Conservation (phyloP, 1,140 invertebrate species). For the Acromyrmex heyeri region DNA sequence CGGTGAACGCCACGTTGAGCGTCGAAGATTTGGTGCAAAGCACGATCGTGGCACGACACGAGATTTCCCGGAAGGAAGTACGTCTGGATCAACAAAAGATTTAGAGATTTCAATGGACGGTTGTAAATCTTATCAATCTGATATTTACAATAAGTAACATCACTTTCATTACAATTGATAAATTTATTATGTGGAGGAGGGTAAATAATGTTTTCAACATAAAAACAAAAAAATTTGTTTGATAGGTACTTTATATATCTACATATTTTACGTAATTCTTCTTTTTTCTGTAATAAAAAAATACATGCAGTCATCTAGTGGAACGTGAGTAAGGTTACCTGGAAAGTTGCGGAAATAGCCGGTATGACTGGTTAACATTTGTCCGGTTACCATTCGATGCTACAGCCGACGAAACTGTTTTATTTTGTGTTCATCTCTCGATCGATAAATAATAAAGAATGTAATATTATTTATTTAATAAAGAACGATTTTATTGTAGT, state of each 20-base stretch:
- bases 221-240: not conserved
- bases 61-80: not conserved
- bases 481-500: not conserved
- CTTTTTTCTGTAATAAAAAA: not conserved
- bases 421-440: slow-evolving; percentile 16
- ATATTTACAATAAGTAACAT: not conserved
- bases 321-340: slow-evolving; percentile 10
- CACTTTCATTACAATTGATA: not conserved
- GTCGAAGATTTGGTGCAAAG: slow-evolving; percentile 19
- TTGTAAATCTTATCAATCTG: not conserved
- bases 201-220: not conserved
- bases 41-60: not conserved
- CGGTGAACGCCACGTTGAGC: not conserved
- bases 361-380: slow-evolving; percentile 10
- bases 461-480: no score
- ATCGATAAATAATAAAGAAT: slow-evolving; percentile 13
- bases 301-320: slow-evolving; percentile 36
- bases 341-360: slow-evolving; percentile 1
- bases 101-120: not conserved
- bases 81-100: slow-evolving; percentile 13
- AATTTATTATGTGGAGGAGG: not conserved
- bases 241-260: not conserved
- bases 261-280: not conserved
- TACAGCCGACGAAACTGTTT: not conserved
- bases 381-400: slow-evolving; percentile 40